Percentiles rank a stretch among this genome's conserved stretches.
Conservation (phyloP, 2,888 invertebrate genomes). For the Drosophila villosipedis region DNA sequence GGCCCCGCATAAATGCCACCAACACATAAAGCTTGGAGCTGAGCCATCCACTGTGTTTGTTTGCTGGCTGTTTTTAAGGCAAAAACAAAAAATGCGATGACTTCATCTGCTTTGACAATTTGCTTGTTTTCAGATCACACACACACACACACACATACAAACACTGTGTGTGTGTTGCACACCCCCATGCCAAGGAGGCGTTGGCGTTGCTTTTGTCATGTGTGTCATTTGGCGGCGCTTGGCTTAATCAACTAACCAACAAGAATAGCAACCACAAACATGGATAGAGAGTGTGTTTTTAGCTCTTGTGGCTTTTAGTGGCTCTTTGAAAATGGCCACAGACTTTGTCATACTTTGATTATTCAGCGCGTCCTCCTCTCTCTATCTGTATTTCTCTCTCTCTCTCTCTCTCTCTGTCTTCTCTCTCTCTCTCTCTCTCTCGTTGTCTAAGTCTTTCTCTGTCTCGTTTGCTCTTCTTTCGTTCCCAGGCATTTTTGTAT, state of each 20-base stretch:
- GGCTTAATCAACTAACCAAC: constrained; percentile 37
- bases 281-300: constrained; percentile 4
- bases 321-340: constrained; percentile 17
- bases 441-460: not conserved
- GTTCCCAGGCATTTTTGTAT: constrained; percentile 7
- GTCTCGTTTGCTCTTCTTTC: not conserved
- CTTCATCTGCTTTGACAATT: constrained; percentile 67
- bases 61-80: constrained; percentile 54
- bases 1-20: constrained; percentile 2
- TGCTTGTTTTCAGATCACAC: constrained; percentile 41
- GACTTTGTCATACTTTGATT: constrained; percentile 45
- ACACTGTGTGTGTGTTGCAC: constrained; percentile 22
- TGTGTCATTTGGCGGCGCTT: constrained; percentile 45
- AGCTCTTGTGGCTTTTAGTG: constrained; percentile 6
- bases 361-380: constrained; percentile 7
- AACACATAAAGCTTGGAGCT: constrained; percentile 30
- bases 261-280: constrained; percentile 13
- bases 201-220: constrained; percentile 40
- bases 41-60: constrained; percentile 36
- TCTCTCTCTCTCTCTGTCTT: not conserved
- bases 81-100: constrained; percentile 66
- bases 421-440: not conserved
- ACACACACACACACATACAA: constrained; percentile 9
- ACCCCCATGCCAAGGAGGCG: constrained; percentile 46
- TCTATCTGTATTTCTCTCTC: not conserved